phyloP scores from a whole-genome alignment of 2,113 vertebrate species.

The Hippolais icterina region DNA sequence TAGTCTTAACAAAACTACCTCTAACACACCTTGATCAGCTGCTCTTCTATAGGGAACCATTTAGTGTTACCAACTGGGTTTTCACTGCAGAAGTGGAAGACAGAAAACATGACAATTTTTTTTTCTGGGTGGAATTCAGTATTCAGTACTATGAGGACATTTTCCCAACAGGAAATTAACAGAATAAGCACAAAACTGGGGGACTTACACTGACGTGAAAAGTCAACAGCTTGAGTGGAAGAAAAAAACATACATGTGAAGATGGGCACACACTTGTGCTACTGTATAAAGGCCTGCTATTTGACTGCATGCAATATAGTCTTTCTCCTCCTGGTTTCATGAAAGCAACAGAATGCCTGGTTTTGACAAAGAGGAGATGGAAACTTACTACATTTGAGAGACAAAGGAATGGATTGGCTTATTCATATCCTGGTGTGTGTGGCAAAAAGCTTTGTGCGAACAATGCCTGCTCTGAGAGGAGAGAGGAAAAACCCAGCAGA shows the following conservation, averaged over 20 bases:
- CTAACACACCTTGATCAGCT: background rate
- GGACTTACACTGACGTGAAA: background rate
- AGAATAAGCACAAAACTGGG: constrained; percentile 9
- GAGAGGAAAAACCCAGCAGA: constrained; percentile 33
- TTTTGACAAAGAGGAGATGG: constrained; percentile 33
- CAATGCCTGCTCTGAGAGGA: constrained; percentile 12
- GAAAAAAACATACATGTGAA: background rate
- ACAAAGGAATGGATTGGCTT: constrained; percentile 48
- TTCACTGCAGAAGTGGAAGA: background rate
- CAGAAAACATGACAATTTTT: background rate
- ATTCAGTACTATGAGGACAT: background rate
- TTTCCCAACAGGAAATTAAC: background rate
- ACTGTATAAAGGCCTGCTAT: background rate
- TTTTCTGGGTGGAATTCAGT: background rate
- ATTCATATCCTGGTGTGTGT: constrained; percentile 24
- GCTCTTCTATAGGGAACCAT: background rate
- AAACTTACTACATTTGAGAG: constrained; percentile 32
- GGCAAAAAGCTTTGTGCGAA: constrained; percentile 34
- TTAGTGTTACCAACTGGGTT: background rate
- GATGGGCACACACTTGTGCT: background rate
- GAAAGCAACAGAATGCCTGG: background rate
- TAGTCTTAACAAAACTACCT: background rate
- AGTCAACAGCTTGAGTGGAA: background rate
- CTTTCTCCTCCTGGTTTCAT: background rate
- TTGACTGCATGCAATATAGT: background rate